Evolutionary conservation across 2,113 vertebrate genomes (phyloP), one percentile per base, ranked within the genome.

Genomic region (Arenaria interpres): DNA sequence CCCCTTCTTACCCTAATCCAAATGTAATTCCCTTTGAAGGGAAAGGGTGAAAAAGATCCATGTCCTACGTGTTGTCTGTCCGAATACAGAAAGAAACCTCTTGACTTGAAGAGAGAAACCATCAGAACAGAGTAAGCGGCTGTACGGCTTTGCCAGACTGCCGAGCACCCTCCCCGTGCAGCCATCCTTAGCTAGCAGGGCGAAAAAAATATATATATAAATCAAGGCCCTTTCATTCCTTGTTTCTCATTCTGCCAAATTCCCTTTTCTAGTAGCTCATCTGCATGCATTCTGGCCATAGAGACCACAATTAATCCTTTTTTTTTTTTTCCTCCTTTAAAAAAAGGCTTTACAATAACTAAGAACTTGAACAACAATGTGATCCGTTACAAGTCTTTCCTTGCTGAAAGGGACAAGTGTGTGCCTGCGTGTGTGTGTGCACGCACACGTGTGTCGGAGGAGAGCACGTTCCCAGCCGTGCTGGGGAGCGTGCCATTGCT

Each of bases 251-350:
- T 81, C 74, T 83, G 88, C 78, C 79, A 79, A 64, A 87, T 83
- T 87, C 78, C 90, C 95, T 82, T 93, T 81, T 91, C 81, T 50
- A 67, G 81, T 7, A 92, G 75, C 87, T 94, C 81, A 86, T 77
- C 80, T 86, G 73, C 86, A 85, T 41, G 66, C 76, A 46, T 76
- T 81, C 79, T 90, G 64, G 77, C 46, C 72, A 87, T 43, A 67
- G 53, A 81, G 57, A 93, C 48, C 57, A 91, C n/a, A 66, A 43
- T 20, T 68, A 48, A 87, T 69, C 25, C 6, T 69, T 30, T 43
- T 16, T 60, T 28, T n/a, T 32, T 33, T 32, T 28, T 10, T 4
- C 4, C 9, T 22, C 41, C 32, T 73, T 45, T 45, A 30, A 60
- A 74, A 62, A 89, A 73, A 67, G 64, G 53, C 63, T 88, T 89